Evolutionary conservation across 2,888 invertebrate genomes (phyloP).

Genomic region (Dione juno): DNA sequence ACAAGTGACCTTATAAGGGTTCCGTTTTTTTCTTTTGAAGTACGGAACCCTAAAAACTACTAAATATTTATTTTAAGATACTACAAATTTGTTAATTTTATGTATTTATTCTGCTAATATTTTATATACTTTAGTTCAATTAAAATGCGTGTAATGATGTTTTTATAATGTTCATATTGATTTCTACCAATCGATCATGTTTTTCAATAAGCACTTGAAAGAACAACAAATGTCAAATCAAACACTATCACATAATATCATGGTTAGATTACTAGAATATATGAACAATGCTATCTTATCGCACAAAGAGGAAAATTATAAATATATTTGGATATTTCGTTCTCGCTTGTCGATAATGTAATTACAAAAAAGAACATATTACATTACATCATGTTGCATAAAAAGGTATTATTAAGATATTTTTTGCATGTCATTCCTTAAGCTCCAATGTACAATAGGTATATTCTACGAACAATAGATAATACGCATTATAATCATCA

Average conservation of each 20-base stretch:
- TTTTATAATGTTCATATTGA: not conserved
- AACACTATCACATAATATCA: not conserved
- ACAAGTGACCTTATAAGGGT: not conserved
- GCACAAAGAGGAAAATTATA: slow-evolving; percentile 12
- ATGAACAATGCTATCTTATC: slow-evolving; percentile 21
- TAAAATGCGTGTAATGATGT: too few relatives aligned
- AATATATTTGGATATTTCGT: slow-evolving; percentile 3
- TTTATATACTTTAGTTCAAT: too few relatives aligned
- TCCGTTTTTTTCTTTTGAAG: not conserved
- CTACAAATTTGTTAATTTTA: not conserved
- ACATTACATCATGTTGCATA: not conserved
- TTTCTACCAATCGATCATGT: not conserved
- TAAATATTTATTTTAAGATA: not conserved
- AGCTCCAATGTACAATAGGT: not conserved
- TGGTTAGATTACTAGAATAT: slow-evolving; percentile 11
- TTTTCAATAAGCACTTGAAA: not conserved
- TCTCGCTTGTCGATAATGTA: not conserved
- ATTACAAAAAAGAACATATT: not conserved
- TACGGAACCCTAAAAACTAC: not conserved
- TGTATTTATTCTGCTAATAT: too few relatives aligned
- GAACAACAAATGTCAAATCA: not conserved
- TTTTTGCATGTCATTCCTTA: slow-evolving; percentile 9
- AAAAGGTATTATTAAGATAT: not conserved
- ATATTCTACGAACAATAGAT: slow-evolving; percentile 7
- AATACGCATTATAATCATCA: not conserved